phyloP scores from a whole-genome alignment of 2,113 vertebrate species.

The Balaenoptera acutorostrata region DNA sequence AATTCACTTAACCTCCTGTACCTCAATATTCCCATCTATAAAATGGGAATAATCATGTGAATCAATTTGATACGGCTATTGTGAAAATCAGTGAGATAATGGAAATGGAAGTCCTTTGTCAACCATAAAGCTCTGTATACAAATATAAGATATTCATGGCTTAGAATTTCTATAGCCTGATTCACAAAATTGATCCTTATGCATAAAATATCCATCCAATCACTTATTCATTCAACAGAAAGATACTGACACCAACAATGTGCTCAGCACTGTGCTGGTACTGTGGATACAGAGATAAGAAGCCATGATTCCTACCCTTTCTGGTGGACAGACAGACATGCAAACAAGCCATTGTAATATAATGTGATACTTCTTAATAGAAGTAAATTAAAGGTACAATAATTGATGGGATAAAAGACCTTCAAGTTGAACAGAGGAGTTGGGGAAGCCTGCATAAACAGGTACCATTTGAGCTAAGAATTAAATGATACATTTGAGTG shows the following conservation, averaged over 20 bases:
- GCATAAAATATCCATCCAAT: background rate
- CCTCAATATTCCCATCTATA: background rate
- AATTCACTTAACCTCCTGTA: background rate
- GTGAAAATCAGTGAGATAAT: background rate
- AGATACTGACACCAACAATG: background rate
- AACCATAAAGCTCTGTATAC: background rate
- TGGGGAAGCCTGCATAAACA: background rate
- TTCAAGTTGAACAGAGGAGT: background rate
- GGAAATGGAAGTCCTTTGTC: conserved; percentile 1
- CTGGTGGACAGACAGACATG: background rate
- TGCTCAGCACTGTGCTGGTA: background rate
- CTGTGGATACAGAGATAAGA: background rate
- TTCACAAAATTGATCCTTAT: background rate
- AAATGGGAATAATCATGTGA: background rate
- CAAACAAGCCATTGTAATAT: background rate
- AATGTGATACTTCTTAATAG: background rate
- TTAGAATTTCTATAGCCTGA: background rate
- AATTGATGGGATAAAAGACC: background rate
- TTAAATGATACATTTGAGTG: background rate
- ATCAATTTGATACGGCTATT: background rate
- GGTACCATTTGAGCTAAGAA: background rate
- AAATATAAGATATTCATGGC: background rate
- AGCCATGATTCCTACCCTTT: background rate
- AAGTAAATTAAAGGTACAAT: conserved; percentile 13
- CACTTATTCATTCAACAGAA: background rate